A percentile compares a stretch with the other conserved stretches of the same genome.
phyloP scores from a whole-genome alignment of 2,888 invertebrate species.

The Andricus quercusramuli region DNA sequence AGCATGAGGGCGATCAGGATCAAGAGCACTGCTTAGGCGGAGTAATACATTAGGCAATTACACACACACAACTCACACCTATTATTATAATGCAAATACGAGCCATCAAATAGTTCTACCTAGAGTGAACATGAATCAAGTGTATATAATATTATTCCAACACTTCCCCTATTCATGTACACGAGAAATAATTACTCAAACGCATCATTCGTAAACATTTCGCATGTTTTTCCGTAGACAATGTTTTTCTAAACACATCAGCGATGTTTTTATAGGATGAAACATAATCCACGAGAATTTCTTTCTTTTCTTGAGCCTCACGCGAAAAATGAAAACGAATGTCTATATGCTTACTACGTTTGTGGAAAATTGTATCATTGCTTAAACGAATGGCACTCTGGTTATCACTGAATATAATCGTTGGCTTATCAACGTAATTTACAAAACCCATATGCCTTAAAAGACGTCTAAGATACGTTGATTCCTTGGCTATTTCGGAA shows the following conservation, averaged over 20 bases:
- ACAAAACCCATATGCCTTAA: slow-evolving; percentile 48
- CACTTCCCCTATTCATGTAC: too few relatives aligned
- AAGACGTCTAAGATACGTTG: slow-evolving; percentile 43
- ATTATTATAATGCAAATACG: too few relatives aligned
- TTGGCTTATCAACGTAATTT: slow-evolving; percentile 33
- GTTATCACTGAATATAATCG: slow-evolving; percentile 44
- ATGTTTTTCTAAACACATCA: too few relatives aligned
- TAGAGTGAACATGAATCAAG: too few relatives aligned
- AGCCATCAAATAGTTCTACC: not conserved
- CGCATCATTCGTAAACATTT: too few relatives aligned
- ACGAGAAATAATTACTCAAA: too few relatives aligned
- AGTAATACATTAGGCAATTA: not conserved
- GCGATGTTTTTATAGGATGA: too few relatives aligned
- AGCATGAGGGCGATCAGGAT: too few relatives aligned
- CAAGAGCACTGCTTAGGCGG: not conserved
- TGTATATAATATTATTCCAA: too few relatives aligned
- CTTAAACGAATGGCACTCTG: slow-evolving; percentile 31
- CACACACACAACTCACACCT: not conserved
- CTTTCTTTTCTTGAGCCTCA: too few relatives aligned
- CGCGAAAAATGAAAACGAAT: not conserved
- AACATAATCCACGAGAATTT: too few relatives aligned
- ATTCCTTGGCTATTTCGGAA: slow-evolving; percentile 46
- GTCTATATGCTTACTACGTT: not conserved
- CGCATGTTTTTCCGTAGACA: too few relatives aligned
- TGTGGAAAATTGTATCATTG: slow-evolving; percentile 35